Base-by-base conservation (phyloP, 2,888 invertebrate genomes). In the Eutolmus rufibarbis region DNA sequence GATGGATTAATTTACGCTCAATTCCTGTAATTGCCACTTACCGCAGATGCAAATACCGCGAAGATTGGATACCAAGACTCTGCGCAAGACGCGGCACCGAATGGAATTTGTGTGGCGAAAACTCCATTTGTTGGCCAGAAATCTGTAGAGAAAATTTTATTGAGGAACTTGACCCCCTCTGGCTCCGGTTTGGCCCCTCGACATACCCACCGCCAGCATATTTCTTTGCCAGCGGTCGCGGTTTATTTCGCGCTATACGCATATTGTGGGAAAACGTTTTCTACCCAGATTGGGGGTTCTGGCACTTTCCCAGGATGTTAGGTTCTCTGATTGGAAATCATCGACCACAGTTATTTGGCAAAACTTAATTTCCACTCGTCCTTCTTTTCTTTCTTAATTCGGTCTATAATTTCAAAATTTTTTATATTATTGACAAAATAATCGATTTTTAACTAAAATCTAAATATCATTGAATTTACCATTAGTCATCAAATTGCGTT, bases 1-100 rank as follows among this genome's bases (percentile, higher is more conserved):
- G 51, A 79, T 51, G 79, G 79, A 79, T 79, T 46, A 79, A 79
- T 79, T 79, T 79, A 79, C 79, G 51, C 66, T 66, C 66, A 66
- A 66, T 79, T 79, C 46, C 51, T 28, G 79, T 79, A 79, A 79
- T 79, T 79, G 40, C 51, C 51, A 51, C 28, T 79, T 79, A 79
- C 79, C 79, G 79, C 79, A 79, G 79, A 79, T 79, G 51, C 51
- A 79, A 79, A 79, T 79, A 79, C 31, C 51, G 51, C 31, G 79
- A 40, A 51, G 51, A 79, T 79, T 79, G 79, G 51, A 79, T 79
- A 23, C 12, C 23, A 7, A n/a, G 8, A 12, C 28, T 19, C n/a
- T 1, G 14, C 5, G n/a, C 5, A 16, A 51, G 51, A 16, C 14
- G 1, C 43, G 14, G 4, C 51, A 28, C 28, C 23, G 28, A 66